Conservation (phyloP, 2,888 invertebrate species). For the Nemotelus pantherinus region DNA sequence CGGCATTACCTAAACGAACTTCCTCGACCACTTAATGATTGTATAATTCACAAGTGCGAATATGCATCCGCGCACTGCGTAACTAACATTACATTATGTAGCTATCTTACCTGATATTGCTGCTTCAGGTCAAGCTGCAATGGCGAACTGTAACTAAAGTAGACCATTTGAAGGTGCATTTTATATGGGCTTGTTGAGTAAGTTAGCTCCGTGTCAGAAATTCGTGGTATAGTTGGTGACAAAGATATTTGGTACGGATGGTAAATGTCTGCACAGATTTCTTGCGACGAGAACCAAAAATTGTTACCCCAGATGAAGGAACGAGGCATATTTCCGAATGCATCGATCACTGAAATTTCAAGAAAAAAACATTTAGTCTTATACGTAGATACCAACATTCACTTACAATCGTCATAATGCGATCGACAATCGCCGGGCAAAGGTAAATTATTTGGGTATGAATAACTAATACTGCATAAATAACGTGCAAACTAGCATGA, state of each 20-base stretch:
- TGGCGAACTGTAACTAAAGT: constrained; percentile 57
- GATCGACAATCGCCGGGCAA: too few species aligned
- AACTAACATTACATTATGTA: too few species aligned
- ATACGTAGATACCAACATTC: too few species aligned
- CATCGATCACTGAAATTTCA: constrained; percentile 55
- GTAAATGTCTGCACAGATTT: constrained; percentile 57
- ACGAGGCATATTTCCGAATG: constrained; percentile 55
- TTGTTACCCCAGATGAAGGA: constrained; percentile 58
- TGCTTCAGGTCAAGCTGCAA: constrained; percentile 56
- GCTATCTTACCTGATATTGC: constrained; percentile 47
- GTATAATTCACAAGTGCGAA: too few species aligned
- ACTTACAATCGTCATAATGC: too few species aligned
- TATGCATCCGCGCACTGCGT: too few species aligned
- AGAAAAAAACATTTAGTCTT: constrained; percentile 12
- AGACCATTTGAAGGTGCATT: constrained; percentile 56
- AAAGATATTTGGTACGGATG: constrained; percentile 55
- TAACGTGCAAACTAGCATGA: too few species aligned
- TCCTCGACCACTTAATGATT: too few species aligned
- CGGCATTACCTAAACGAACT: too few species aligned
- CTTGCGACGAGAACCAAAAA: constrained; percentile 57
- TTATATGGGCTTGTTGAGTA: constrained; percentile 57
- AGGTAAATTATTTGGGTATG: too few species aligned
- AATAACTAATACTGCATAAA: too few species aligned
- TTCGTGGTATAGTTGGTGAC: constrained; percentile 50
- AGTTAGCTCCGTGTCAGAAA: constrained; percentile 48